A percentile compares a stretch with the other conserved stretches of the same genome.
Conservation (phyloP, 2,113 vertebrate genomes). For the Podocnemis expansa region DNA sequence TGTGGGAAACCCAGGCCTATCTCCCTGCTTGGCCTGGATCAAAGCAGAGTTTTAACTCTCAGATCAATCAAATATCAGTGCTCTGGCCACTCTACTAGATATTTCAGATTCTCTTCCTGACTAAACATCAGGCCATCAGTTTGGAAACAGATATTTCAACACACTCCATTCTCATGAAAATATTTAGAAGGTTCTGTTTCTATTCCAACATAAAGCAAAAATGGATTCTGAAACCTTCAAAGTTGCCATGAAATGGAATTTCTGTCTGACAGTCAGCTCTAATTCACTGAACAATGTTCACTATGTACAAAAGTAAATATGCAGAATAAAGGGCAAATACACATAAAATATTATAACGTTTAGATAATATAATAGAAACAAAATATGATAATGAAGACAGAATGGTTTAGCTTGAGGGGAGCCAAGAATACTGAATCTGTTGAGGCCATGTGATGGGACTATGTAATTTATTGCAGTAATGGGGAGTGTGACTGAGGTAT, state of each 20-base stretch:
- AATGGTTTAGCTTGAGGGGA: rapidly evolving
- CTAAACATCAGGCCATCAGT: background rate
- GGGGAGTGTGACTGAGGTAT: background rate
- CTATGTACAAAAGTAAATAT: constrained; percentile 40
- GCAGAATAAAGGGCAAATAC: constrained; percentile 38
- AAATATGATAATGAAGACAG: background rate
- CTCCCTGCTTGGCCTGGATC: background rate
- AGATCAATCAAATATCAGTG: background rate
- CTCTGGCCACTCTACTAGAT: background rate
- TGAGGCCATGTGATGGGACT: background rate
- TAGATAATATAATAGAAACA: background rate
- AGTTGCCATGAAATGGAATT: constrained; percentile 8
- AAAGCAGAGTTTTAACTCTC: background rate
- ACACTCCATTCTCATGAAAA: background rate
- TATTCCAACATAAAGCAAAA: constrained; percentile 1
- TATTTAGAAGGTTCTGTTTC: background rate
- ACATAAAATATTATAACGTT: constrained; percentile 1
- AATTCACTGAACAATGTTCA: constrained; percentile 34
- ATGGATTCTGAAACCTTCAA: constrained; percentile 1
- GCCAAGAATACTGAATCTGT: background rate
- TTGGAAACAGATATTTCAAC: constrained; percentile 19
- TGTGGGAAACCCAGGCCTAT: background rate
- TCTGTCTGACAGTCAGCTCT: background rate
- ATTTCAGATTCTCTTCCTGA: background rate
- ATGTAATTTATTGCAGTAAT: background rate